phyloP scores from a whole-genome alignment of 2,113 vertebrate genomes.

The Callipepla californica region DNA sequence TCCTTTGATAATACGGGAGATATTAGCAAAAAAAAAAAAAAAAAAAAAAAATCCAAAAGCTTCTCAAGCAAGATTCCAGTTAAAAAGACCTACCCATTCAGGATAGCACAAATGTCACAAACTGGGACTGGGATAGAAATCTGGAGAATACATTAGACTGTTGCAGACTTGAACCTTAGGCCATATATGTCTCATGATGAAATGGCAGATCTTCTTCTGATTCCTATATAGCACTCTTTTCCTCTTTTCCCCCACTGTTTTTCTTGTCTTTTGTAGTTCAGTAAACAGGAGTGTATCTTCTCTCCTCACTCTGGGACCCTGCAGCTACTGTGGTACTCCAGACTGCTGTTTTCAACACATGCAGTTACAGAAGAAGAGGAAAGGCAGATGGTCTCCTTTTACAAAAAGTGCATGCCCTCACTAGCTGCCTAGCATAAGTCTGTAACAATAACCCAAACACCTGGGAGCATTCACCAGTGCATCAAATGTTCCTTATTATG shows the following conservation, averaged over 20 bases:
- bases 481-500: neutral
- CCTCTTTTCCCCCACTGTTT: neutral
- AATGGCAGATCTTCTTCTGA: neutral
- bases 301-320: neutral
- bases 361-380: neutral
- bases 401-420: accelerated
- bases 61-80: neutral
- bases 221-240: neutral
- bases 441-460: neutral
- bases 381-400: neutral
- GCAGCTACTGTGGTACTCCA: neutral
- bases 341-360: neutral
- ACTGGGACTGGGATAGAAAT: neutral
- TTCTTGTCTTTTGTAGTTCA: neutral
- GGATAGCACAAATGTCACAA: neutral
- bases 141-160: neutral
- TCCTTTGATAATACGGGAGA: neutral
- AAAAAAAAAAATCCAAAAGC: neutral
- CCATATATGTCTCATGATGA: neutral
- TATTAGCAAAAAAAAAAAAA: neutral
- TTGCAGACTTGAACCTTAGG: neutral
- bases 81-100: neutral
- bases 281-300: neutral
- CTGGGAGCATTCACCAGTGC: neutral
- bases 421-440: neutral